A percentile compares a stretch with the other conserved stretches of the same genome.
These are phyloP conservation scores for Drosophila neocordata DNA, from an alignment of 1,140 invertebrate genomes.

Conservation along the genomic window DNA sequence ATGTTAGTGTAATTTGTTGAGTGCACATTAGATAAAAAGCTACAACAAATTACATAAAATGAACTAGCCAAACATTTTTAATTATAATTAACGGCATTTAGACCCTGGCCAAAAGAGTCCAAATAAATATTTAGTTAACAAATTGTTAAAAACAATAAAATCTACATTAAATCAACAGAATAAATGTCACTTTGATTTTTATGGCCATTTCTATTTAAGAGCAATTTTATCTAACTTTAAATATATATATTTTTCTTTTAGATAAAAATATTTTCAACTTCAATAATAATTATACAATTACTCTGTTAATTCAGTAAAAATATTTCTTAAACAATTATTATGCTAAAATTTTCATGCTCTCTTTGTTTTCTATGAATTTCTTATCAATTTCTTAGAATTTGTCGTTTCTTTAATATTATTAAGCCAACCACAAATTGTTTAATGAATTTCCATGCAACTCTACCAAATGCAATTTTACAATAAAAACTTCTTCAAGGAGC, in stretches of 20 bases:
- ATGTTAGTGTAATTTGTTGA: constrained; percentile 39
- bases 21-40: constrained; percentile 47
- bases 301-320: no score
- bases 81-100: constrained; percentile 46
- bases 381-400: constrained; percentile 11
- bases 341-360: not conserved
- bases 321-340: no score
- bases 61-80: constrained; percentile 43
- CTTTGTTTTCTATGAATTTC: no score
- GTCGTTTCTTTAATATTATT: constrained; percentile 42
- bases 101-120: not conserved
- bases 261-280: no score
- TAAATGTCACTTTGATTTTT: not conserved
- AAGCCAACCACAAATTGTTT: constrained; percentile 68
- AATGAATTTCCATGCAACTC: constrained; percentile 58
- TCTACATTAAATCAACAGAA: not conserved
- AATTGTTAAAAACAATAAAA: not conserved
- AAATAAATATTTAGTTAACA: constrained; percentile 4
- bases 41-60: constrained; percentile 38
- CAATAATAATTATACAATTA: no score
- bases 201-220: no score
- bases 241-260: no score
- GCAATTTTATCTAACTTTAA: no score
- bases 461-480: constrained; percentile 46
- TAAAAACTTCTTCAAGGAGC: constrained; percentile 22